Evolutionary conservation across 2,888 invertebrate genomes (phyloP).

Genomic region (Heliconius sara): DNA sequence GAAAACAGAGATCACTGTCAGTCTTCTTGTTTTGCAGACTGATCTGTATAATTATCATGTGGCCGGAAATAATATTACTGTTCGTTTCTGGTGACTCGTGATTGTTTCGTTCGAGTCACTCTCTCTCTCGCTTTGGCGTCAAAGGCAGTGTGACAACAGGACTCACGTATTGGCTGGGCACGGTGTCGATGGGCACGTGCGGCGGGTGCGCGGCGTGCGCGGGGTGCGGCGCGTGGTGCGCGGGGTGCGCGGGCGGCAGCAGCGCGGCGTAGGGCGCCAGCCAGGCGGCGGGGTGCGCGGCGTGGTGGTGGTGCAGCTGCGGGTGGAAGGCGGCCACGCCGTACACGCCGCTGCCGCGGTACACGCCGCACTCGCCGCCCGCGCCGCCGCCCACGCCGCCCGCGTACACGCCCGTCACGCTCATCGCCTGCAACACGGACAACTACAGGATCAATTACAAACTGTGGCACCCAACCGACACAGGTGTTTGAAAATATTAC

Average conservation of each 20-base stretch:
- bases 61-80: conserved; percentile 26
- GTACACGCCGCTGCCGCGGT: conserved; percentile 77
- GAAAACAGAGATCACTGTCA: conserved; percentile 77
- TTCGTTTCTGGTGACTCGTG: neutral
- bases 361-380: conserved; percentile 74
- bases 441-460: conserved; percentile 28
- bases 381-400: conserved; percentile 70
- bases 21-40: conserved; percentile 61
- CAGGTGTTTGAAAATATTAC: neutral
- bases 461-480: neutral
- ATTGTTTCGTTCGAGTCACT: neutral
- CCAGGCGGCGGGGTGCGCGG: conserved; percentile 75
- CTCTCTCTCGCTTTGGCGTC: neutral
- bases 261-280: conserved; percentile 78
- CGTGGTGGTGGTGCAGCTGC: conserved; percentile 77
- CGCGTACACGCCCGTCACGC: conserved; percentile 76
- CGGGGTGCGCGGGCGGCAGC: conserved; percentile 63
- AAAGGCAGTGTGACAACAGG: neutral
- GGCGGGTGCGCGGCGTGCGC: conserved; percentile 72
- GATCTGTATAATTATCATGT: conserved; percentile 12
- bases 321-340: conserved; percentile 79
- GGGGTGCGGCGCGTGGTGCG: conserved; percentile 66
- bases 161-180: conserved; percentile 82
- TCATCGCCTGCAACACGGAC: conserved; percentile 68
- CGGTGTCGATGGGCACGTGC: conserved; percentile 78